phyloP scores from a whole-genome alignment of 2,113 vertebrate species.

The Serinus canaria region DNA sequence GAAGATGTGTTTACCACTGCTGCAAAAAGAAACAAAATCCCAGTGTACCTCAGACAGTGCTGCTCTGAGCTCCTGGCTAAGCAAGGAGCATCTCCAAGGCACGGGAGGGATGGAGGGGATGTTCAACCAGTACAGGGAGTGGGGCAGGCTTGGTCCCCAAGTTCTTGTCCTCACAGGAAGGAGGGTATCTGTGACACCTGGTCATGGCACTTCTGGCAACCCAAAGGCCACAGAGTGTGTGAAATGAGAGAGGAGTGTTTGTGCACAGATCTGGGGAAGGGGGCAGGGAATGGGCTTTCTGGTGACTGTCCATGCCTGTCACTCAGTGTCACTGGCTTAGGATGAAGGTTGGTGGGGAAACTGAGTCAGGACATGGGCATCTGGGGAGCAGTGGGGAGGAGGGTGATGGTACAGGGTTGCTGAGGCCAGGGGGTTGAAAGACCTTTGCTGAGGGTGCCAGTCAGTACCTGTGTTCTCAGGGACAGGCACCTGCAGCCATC shows the following conservation, averaged over 20 bases:
- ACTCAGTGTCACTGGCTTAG: not conserved
- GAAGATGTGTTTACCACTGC: not conserved
- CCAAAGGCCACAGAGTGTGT: not conserved
- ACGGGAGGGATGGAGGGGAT: not conserved
- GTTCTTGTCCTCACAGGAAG: not conserved
- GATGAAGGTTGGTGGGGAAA: not conserved
- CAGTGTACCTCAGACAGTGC: not conserved
- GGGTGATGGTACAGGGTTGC: fast-evolving
- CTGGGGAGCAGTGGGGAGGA: not conserved
- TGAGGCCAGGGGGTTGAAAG: not conserved
- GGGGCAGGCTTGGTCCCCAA: not conserved
- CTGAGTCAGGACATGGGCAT: not conserved
- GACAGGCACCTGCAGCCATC: not conserved
- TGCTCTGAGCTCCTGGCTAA: not conserved
- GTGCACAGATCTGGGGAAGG: fast-evolving
- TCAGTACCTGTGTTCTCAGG: not conserved
- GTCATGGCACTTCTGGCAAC: not conserved
- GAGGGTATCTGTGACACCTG: not conserved
- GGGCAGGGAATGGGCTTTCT: not conserved
- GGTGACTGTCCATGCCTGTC: not conserved
- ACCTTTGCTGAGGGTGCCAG: no score
- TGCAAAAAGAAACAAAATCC: not conserved
- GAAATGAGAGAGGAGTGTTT: not conserved
- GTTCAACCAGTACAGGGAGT: not conserved
- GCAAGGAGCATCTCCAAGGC: not conserved